A percentile compares a stretch with the other conserved stretches of the same genome.
These are phyloP conservation scores for Leptatherina wallacei DNA, from an alignment of 2,797 vertebrate species.

Conservation along the genomic window DNA sequence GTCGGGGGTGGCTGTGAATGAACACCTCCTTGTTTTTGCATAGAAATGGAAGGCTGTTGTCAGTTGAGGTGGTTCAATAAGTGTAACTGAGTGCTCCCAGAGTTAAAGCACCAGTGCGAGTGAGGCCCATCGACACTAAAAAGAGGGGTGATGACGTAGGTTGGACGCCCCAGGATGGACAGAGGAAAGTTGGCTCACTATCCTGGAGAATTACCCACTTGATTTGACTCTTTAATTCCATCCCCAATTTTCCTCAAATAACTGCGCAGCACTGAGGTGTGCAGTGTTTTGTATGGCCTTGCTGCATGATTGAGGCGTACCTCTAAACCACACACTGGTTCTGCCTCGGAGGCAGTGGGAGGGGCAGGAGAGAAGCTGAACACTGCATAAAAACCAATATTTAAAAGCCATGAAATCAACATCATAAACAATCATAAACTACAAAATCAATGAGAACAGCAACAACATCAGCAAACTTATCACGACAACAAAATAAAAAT, in stretches of 20 bases:
- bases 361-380: conserved; percentile 80
- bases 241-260: conserved; percentile 7
- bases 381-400: conserved; percentile 77
- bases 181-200: conserved; percentile 35
- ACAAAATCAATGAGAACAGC: conserved; percentile 75
- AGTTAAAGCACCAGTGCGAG: conserved; percentile 78
- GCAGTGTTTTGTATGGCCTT: conserved; percentile 44
- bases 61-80: conserved; percentile 75
- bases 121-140: conserved; percentile 64
- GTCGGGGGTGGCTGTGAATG: conserved; percentile 57
- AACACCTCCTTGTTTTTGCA: conserved; percentile 83
- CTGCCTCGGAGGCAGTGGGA: conserved; percentile 58
- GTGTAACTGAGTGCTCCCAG: conserved; percentile 75
- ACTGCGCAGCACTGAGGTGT: conserved; percentile 18
- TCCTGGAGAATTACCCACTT: conserved; percentile 33
- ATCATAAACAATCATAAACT: conserved; percentile 63
- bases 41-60: conserved; percentile 84
- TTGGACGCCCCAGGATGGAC: conserved; percentile 53
- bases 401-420: conserved; percentile 68
- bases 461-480: conserved; percentile 71
- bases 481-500: conserved; percentile 62
- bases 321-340: conserved; percentile 52
- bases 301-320: conserved; percentile 47
- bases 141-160: conserved; percentile 39
- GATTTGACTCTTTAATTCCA: conserved; percentile 25